phyloP scores from a whole-genome alignment of 1,140 invertebrate genomes.

The Polypedilum pembai region DNA sequence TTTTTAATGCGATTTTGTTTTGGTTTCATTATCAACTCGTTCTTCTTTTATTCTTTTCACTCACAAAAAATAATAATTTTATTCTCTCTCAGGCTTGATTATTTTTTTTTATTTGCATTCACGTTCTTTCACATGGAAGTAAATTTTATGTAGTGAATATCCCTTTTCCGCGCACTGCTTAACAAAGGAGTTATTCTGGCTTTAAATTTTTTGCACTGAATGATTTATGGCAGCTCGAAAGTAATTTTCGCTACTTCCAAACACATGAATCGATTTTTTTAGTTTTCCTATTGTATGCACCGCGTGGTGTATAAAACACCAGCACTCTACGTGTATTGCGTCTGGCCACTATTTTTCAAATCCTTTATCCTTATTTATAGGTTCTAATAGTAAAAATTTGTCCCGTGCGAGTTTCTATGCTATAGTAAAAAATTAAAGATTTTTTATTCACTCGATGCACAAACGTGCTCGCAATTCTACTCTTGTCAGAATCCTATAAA shows the following conservation, averaged over 20 bases:
- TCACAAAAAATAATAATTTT: background rate
- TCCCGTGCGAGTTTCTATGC: background rate
- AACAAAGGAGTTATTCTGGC: slow-evolving; percentile 11
- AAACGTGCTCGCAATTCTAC: background rate
- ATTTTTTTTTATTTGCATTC: too few species aligned
- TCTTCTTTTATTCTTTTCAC: background rate
- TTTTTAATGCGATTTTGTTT: slow-evolving; percentile 14
- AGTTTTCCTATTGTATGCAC: background rate
- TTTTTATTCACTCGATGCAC: background rate
- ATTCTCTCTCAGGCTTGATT: too few species aligned
- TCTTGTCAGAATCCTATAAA: slow-evolving; percentile 18
- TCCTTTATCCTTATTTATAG: slow-evolving; percentile 3
- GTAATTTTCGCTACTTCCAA: background rate
- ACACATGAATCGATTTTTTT: slow-evolving; percentile 6
- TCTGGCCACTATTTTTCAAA: slow-evolving; percentile 1
- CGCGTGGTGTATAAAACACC: too few species aligned
- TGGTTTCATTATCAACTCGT: background rate
- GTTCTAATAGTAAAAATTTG: background rate
- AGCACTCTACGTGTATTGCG: background rate
- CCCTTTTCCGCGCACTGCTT: background rate
- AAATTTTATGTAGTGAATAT: slow-evolving; percentile 7
- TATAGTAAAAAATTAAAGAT: background rate
- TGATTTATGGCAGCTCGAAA: background rate
- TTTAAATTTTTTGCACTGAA: background rate
- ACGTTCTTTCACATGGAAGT: background rate